Conservation (phyloP, 1,140 invertebrate genomes). For the Pantala flavescens region DNA sequence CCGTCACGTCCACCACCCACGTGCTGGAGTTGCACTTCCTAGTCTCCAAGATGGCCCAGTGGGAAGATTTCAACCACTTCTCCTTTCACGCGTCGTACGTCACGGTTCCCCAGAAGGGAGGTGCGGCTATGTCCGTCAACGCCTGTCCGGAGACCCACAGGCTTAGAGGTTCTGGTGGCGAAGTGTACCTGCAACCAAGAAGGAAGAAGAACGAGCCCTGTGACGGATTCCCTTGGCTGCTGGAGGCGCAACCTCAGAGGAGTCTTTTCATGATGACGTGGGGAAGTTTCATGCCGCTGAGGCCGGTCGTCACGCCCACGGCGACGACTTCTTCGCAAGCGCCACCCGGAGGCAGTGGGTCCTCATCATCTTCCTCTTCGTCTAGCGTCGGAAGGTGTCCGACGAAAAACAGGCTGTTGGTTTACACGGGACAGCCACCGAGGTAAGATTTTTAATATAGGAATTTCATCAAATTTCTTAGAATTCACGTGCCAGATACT, state of each 20-base stretch:
- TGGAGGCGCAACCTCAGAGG: slow-evolving; percentile 59
- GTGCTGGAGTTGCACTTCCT: neutral
- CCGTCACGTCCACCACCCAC: slow-evolving; percentile 16
- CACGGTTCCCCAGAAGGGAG: neutral
- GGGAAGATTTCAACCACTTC: slow-evolving; percentile 10
- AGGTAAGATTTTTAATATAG: neutral
- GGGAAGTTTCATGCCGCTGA: slow-evolving; percentile 46
- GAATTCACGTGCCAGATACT: too few relatives aligned
- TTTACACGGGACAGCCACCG: slow-evolving; percentile 48
- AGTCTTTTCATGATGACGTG: slow-evolving; percentile 64
- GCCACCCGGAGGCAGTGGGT: slow-evolving; percentile 17
- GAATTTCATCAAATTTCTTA: neutral
- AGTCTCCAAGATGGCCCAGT: neutral
- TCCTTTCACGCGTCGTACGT: neutral
- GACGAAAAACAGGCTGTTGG: slow-evolving; percentile 48
- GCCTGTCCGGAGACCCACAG: slow-evolving; percentile 54
- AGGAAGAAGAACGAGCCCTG: slow-evolving; percentile 45
- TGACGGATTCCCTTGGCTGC: slow-evolving; percentile 59
- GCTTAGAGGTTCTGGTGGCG: slow-evolving; percentile 49
- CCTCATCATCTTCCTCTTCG: slow-evolving; percentile 8
- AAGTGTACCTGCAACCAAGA: slow-evolving; percentile 29
- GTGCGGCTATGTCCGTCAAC: neutral
- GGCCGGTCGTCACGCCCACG: slow-evolving; percentile 25
- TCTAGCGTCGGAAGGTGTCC: slow-evolving; percentile 43
- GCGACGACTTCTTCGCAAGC: slow-evolving; percentile 19